Conservation (phyloP, 2,888 invertebrate genomes). For the Cinara cedri region DNA sequence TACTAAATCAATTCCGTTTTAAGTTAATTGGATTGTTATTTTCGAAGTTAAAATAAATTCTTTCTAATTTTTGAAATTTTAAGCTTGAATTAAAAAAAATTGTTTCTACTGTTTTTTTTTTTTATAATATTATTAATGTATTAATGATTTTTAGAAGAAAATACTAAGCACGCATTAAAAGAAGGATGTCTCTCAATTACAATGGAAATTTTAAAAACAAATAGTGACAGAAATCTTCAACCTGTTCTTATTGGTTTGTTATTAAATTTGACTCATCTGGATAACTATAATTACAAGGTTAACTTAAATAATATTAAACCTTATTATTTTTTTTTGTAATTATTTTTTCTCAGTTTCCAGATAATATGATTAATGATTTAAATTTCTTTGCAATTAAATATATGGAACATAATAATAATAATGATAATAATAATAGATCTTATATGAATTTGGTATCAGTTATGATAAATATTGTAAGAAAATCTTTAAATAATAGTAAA, state of each 20-base stretch:
- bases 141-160: slow-evolving; percentile 33
- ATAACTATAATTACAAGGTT: slow-evolving; percentile 42
- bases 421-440: slow-evolving; percentile 9
- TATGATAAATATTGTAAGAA: slow-evolving; percentile 41
- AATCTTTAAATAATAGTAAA: slow-evolving; percentile 6
- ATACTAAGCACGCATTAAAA: slow-evolving; percentile 39
- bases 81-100: neutral
- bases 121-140: neutral
- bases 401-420: slow-evolving; percentile 19
- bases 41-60: no score
- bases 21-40: no score
- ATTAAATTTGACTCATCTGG: slow-evolving; percentile 50
- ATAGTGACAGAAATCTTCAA: slow-evolving; percentile 16
- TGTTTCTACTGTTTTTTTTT: neutral
- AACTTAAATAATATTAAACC: neutral
- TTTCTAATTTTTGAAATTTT: neutral
- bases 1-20: no score
- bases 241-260: slow-evolving; percentile 28
- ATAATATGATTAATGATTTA: slow-evolving; percentile 25
- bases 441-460: slow-evolving; percentile 34
- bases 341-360: slow-evolving; percentile 27
- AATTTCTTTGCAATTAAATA: slow-evolving; percentile 24
- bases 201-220: slow-evolving; percentile 31
- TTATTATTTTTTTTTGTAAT: neutral
- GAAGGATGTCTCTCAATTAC: slow-evolving; percentile 38